Conservation (phyloP, 2,888 invertebrate genomes). For the Odontocerum albicorne region DNA sequence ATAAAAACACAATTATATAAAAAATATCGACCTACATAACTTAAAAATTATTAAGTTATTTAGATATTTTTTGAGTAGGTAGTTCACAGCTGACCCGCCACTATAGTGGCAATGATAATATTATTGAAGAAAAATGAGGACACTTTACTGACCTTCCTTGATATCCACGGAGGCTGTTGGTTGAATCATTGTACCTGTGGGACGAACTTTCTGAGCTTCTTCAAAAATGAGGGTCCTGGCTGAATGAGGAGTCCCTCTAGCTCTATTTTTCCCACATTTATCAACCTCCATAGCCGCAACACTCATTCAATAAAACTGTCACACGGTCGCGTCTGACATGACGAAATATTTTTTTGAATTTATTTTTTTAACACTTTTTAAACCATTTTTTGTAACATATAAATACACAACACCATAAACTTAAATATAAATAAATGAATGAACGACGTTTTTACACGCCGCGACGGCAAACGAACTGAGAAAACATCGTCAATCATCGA, state of each 20-base stretch:
- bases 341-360: constrained; percentile 17
- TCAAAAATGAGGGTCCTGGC: constrained; percentile 78
- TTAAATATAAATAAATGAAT: neutral
- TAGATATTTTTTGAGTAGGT: too few species aligned
- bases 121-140: too few species aligned
- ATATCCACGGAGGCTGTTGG: constrained; percentile 4
- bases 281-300: constrained; percentile 25
- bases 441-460: constrained; percentile 11
- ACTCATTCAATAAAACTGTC: constrained; percentile 15
- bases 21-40: too few species aligned
- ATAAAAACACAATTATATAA: too few species aligned
- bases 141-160: constrained; percentile 31
- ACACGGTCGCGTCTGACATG: constrained; percentile 17
- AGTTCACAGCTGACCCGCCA: too few species aligned
- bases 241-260: constrained; percentile 67
- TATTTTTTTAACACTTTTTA: constrained; percentile 8
- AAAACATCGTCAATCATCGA: constrained; percentile 14
- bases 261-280: constrained; percentile 30
- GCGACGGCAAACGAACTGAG: constrained; percentile 7
- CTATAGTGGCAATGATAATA: too few species aligned
- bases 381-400: constrained; percentile 16
- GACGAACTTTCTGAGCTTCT: constrained; percentile 45
- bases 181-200: constrained; percentile 13
- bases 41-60: too few species aligned
- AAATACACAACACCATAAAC: constrained; percentile 16